Percentiles rank a stretch among this genome's conserved stretches.
Evolutionary conservation across 2,113 vertebrate genomes (phyloP).

Genomic region (Capreolus pygargus): DNA sequence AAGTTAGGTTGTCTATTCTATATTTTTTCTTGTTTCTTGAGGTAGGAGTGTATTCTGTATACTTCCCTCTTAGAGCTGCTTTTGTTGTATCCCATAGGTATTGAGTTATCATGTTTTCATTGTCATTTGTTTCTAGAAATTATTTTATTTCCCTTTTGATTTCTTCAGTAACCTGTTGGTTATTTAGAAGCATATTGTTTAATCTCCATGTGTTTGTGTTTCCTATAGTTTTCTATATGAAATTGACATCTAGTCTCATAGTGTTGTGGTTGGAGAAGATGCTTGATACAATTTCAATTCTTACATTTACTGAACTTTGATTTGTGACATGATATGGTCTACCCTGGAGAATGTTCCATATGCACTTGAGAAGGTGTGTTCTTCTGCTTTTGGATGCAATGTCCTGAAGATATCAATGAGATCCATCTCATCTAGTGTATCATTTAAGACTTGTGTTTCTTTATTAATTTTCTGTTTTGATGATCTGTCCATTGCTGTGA

Average conservation of each 20-base stretch:
- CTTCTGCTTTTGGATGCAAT: neutral
- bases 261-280: neutral
- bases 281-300: neutral
- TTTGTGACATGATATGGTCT: neutral
- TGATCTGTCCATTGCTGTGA: neutral
- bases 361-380: neutral
- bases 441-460: neutral
- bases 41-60: neutral
- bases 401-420: neutral
- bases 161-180: neutral
- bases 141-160: neutral
- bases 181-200: neutral
- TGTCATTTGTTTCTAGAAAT: neutral
- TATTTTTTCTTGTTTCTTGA: neutral
- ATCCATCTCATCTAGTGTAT: neutral
- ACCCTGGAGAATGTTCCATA: neutral
- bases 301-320: neutral
- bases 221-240: neutral
- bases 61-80: neutral
- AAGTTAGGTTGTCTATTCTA: neutral
- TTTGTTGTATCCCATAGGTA: neutral
- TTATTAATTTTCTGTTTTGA: neutral
- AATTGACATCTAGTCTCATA: neutral
- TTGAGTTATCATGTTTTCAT: neutral
- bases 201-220: neutral